A percentile compares a stretch with the other conserved stretches of the same genome.
Evolutionary conservation across 2,888 invertebrate species (phyloP).

Genomic region (Elegia similella): DNA sequence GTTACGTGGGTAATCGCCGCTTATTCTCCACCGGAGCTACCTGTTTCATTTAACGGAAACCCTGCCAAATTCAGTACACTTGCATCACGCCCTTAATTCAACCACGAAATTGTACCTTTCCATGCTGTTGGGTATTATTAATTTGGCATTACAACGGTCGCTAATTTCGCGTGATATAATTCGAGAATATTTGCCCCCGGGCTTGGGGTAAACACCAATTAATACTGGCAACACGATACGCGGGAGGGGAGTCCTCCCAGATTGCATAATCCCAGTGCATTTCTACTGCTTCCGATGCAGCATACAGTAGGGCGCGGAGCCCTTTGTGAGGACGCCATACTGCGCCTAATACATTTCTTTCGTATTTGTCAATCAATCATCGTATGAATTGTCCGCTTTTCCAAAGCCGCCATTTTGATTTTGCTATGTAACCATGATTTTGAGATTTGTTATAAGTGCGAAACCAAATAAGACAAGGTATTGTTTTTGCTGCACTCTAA

Average conservation of each 20-base stretch:
- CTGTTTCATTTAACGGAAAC: constrained; percentile 20
- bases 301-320: constrained; percentile 53
- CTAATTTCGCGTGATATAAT: constrained; percentile 72
- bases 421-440: constrained; percentile 6
- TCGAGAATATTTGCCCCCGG: constrained; percentile 57
- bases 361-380: constrained; percentile 52
- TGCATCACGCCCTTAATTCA: constrained; percentile 28
- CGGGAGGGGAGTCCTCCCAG: constrained; percentile 46
- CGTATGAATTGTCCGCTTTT: constrained; percentile 32
- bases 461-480: neutral
- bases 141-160: constrained; percentile 66
- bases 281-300: constrained; percentile 73
- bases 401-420: constrained; percentile 7
- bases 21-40: constrained; percentile 7
- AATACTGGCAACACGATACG: constrained; percentile 77
- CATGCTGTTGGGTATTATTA: constrained; percentile 52
- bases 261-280: constrained; percentile 72
- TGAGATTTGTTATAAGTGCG: neutral
- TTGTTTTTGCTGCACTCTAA: neutral
- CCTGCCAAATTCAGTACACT: constrained; percentile 19
- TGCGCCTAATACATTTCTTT: constrained; percentile 58
- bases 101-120: constrained; percentile 43
- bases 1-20: neutral
- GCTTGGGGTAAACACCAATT: constrained; percentile 75
- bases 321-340: constrained; percentile 45